A percentile compares a stretch with the other conserved stretches of the same genome.
These are phyloP conservation scores for Drosophila hamatofila DNA, from an alignment of 2,888 invertebrate species.

Conservation along the genomic window DNA sequence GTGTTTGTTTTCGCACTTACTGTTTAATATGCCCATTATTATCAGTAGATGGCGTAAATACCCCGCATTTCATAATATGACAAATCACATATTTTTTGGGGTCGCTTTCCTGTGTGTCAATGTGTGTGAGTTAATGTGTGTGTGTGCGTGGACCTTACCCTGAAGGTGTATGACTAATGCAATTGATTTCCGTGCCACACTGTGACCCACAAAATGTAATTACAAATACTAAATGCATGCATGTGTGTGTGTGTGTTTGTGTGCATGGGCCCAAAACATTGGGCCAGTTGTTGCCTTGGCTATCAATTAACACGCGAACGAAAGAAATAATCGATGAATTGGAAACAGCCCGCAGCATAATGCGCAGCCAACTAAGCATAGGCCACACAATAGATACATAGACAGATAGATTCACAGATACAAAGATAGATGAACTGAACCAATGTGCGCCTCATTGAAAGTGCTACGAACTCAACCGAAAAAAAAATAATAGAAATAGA, in stretches of 20 bases:
- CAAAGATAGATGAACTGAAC: slow-evolving; percentile 46
- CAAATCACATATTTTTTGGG: slow-evolving; percentile 30
- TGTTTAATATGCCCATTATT: slow-evolving; percentile 45
- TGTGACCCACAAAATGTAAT: slow-evolving; percentile 62
- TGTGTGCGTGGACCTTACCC: slow-evolving; percentile 42
- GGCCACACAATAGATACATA: slow-evolving; percentile 34
- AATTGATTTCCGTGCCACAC: slow-evolving; percentile 70
- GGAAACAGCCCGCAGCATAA: slow-evolving; percentile 49
- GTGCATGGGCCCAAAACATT: slow-evolving; percentile 49
- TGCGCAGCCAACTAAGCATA: slow-evolving; percentile 43
- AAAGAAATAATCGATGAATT: slow-evolving; percentile 73
- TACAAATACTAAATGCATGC: slow-evolving; percentile 18
- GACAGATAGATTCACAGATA: slow-evolving; percentile 34
- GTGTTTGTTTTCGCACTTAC: slow-evolving; percentile 19
- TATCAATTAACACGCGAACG: slow-evolving; percentile 77
- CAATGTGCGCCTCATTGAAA: slow-evolving; percentile 77
- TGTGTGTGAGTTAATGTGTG: background rate
- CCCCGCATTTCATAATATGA: slow-evolving; percentile 28
- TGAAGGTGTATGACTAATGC: slow-evolving; percentile 66
- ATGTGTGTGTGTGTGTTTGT: slow-evolving; percentile 4
- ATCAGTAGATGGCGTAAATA: slow-evolving; percentile 61
- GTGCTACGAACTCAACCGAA: slow-evolving; percentile 69
- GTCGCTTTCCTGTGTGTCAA: background rate
- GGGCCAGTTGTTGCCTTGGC: slow-evolving; percentile 67
- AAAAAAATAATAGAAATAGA: background rate